A percentile compares a stretch with the other conserved stretches of the same genome.
Conservation (phyloP, 2,113 vertebrate species). For the Xyliphius kryptos region DNA sequence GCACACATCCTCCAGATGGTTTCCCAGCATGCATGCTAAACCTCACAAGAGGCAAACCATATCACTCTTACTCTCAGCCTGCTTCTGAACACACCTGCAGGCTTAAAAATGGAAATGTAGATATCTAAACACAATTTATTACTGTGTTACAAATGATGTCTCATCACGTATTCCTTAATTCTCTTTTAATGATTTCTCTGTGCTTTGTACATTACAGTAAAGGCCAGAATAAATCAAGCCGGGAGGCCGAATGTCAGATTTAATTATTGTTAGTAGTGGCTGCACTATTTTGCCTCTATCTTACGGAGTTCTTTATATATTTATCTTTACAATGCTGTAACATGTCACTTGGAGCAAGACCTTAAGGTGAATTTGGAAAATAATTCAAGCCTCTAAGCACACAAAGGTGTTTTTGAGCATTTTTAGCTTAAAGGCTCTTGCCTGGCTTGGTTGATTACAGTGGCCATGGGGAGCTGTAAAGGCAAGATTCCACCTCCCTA, state of each 20-base stretch:
- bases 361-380: background rate
- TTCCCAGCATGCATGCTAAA: background rate
- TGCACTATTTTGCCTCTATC: constrained; percentile 14
- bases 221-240: background rate
- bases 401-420: background rate
- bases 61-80: constrained; percentile 1
- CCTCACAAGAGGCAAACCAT: background rate
- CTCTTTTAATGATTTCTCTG: background rate
- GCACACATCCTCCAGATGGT: constrained; percentile 3
- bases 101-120: background rate
- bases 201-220: background rate
- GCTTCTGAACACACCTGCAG: background rate
- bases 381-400: background rate
- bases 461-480: background rate
- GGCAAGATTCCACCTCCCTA: background rate
- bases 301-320: background rate
- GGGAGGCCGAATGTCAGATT: background rate
- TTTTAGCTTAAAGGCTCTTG: background rate
- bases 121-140: background rate
- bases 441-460: background rate
- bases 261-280: background rate
- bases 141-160: background rate
- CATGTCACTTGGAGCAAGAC: too few relatives aligned
- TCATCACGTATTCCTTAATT: background rate
- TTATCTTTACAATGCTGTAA: background rate